Evolutionary conservation across 2,888 invertebrate genomes (phyloP), one percentile per base, ranked within the genome.

Genomic region (Drosophila neoperkinsi): DNA sequence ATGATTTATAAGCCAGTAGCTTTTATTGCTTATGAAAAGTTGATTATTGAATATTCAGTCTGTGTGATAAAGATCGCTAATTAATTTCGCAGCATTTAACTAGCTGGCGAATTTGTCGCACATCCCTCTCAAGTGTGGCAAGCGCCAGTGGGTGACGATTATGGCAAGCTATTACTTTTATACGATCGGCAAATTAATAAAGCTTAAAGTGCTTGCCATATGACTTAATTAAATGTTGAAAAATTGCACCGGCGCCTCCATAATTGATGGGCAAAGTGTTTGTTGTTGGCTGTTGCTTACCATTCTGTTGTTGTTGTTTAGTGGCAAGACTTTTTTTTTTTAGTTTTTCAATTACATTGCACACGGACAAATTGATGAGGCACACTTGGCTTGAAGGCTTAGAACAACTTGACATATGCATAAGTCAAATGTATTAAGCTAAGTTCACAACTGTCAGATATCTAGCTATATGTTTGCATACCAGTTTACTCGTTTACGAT

Each of bases 161-260:
- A 81, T 61, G 67, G 52, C 63, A 59, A 70, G 65, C 74, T 70
- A 83, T 81, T 80, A 80, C 64, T 84, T 84, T 67, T 67, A 66
- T 76, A 74, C 71, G 90, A 82, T 88, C 74, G 78, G 68, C 68
- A 66, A 90, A 85, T 85, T 85, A 85, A 85, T 85, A 85, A 90
- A 66, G 87, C 89, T 84, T 82, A 76, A 81, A 84, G 80, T 84
- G 81, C 53, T 69, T 77, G 75, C 78, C 78, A 65, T 77, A 74
- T 78, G 83, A 88, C 85, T 85, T 85, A 82, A 90, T 90, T 88
- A 88, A 80, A 84, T 85, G 74, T 76, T 88, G 78, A 84, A 88
- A 80, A 85, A 80, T 84, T 74, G 77, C 79, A 78, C 53, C 51
- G 70, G 71, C 71, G 74, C 70, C 71, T 50, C 31, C 61, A 73